Conservation (phyloP, 2,888 invertebrate species). For the Drosophila birchii region DNA sequence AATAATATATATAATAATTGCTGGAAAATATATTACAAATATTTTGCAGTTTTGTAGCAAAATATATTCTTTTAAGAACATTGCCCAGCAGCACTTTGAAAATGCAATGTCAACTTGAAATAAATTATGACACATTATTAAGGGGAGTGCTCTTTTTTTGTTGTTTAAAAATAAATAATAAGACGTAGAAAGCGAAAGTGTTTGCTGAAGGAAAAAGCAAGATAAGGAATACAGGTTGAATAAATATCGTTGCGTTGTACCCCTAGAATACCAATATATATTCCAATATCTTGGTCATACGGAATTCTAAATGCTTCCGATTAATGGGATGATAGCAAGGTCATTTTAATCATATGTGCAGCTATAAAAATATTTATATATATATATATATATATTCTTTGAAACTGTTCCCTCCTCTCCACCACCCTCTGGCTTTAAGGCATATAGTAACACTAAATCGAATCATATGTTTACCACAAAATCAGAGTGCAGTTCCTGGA, state of each 20-base stretch:
- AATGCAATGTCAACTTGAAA: neutral
- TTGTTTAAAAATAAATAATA: neutral
- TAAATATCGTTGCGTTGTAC: neutral
- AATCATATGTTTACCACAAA: conserved; percentile 6
- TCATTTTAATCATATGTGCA: conserved; percentile 15
- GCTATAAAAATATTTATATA: neutral
- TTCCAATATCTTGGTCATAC: neutral
- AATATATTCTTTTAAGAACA: neutral
- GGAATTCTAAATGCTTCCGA: conserved; percentile 5
- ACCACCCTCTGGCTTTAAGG: no score
- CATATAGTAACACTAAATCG: neutral
- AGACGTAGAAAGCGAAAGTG: conserved; percentile 3
- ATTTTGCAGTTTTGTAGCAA: neutral
- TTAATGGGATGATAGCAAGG: conserved; percentile 15
- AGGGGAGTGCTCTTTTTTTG: neutral
- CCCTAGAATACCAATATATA: conserved; percentile 1
- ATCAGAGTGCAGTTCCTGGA: conserved; percentile 16
- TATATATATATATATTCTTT: neutral
- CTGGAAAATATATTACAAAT: neutral
- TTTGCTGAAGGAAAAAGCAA: neutral
- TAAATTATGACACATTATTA: no score
- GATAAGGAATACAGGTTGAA: conserved; percentile 5
- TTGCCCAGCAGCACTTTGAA: neutral
- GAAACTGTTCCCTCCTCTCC: neutral
- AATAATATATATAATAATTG: no score